Base-by-base conservation (phyloP, 2,113 vertebrate species). In the Boleophthalmus pectinirostris region DNA sequence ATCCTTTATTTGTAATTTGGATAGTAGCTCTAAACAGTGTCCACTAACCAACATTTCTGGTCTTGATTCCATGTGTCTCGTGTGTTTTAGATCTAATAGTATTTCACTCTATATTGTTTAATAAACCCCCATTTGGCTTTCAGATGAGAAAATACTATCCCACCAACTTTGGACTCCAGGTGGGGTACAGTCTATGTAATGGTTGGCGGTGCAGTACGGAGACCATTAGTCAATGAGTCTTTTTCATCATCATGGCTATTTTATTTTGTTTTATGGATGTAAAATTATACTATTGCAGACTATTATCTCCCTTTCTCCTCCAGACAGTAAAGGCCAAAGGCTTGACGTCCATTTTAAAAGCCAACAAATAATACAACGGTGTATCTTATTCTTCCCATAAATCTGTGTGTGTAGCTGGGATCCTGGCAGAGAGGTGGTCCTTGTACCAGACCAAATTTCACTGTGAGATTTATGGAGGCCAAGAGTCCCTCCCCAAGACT, bases 401-500 rank as follows among this genome's bases (percentile, higher is more conserved):
- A 81, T 80, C 47, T 75, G 20, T 3, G 21, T 25, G 23, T 69
- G 25, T 74, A 53, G 56, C 66, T 51, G 38, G 7, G 46, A 70
- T 49, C 70, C 66, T 73, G 72, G 46, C 47, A 54, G 25, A 61
- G 18, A 46, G 46, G 16, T 56, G 43, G 75, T 74, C 61, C 65
- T 79, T 81, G 78, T 33, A 74, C 75, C 68, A 43, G 82, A 70
- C 35, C 56, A 71, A 29, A 63, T 46, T 71, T 81, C 69, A 65
- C 77, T 60, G 67, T 15, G 43, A 70, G 86, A 90, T 89, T 89
- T 90, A 90, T 84, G 77, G 72, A 75, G 79, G 82, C 80, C 75
- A 72, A 63, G 69, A 79, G 77, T 89, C 70, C 38, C 66, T 82
- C 80, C 81, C 54, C 7, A 61, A 82, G 76, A 85, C 74, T 75